These are phyloP conservation scores for Xylocampa areola DNA, from an alignment of 2,888 invertebrate genomes.

Conservation along the genomic window DNA sequence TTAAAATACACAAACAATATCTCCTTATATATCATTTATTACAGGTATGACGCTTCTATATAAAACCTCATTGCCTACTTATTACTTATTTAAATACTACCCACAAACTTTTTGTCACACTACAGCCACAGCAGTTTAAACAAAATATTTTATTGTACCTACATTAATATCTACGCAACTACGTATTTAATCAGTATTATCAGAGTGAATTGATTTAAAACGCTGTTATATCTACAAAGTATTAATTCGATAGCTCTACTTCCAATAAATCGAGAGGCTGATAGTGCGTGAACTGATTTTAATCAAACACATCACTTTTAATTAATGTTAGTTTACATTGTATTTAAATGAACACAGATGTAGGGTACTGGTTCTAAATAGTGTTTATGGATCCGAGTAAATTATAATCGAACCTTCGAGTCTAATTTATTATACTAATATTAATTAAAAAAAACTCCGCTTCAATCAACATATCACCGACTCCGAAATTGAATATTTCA, in stretches of 20 bases:
- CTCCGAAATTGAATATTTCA: no score
- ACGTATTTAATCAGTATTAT: conserved; percentile 26
- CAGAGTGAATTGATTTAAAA: conserved; percentile 9
- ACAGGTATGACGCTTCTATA: no score
- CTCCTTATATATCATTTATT: no score
- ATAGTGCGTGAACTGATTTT: conserved; percentile 16
- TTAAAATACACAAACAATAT: no score
- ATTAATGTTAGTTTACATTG: conserved; percentile 17
- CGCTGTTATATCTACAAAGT: conserved; percentile 1
- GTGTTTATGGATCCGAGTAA: not conserved
- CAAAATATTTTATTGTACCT: no score
- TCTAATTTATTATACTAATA: no score
- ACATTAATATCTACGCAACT: not conserved
- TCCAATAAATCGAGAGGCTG: conserved; percentile 8
- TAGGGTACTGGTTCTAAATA: not conserved
- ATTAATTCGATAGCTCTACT: not conserved
- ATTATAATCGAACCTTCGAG: not conserved
- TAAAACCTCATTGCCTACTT: no score
- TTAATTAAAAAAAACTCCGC: no score
- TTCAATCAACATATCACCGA: no score
- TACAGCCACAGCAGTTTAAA: no score
- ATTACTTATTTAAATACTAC: no score
- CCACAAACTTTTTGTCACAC: no score
- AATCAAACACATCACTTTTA: conserved; percentile 23
- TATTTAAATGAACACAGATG: conserved; percentile 7